Evolutionary conservation across 2,113 vertebrate species (phyloP).

Genomic region (Mobula hypostoma): DNA sequence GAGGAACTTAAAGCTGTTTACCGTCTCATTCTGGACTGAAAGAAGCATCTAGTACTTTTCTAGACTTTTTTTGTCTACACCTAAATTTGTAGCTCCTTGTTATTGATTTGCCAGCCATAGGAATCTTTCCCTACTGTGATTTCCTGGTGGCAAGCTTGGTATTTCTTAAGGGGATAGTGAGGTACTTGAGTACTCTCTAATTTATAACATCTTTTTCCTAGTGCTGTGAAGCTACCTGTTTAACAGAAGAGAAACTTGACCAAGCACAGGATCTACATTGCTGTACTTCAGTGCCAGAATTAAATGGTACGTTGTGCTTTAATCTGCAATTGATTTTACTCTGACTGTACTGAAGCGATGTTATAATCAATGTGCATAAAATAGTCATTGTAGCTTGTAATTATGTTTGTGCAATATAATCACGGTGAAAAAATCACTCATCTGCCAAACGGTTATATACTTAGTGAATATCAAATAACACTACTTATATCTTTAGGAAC

Average conservation of each 20-base stretch:
- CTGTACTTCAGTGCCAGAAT: not conserved
- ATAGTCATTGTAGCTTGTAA: not conserved
- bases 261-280: not conserved
- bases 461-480: not conserved
- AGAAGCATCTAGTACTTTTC: not conserved
- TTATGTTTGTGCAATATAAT: not conserved
- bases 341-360: not conserved
- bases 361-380: conserved; percentile 22
- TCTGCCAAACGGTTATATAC: not conserved
- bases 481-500: not conserved
- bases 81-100: not conserved
- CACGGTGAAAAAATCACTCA: not conserved
- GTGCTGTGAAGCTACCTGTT: not conserved
- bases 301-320: not conserved
- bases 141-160: not conserved
- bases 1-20: too few species aligned
- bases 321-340: not conserved
- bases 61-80: not conserved
- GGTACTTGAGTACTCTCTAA: not conserved
- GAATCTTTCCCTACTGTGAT: not conserved
- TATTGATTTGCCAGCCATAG: not conserved
- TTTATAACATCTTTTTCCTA: not conserved
- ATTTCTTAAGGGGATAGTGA: not conserved
- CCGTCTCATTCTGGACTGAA: not conserved
- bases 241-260: not conserved